These are phyloP conservation scores for Onychostoma macrolepis DNA, from an alignment of 2,113 vertebrate genomes.

Conservation along the genomic window DNA sequence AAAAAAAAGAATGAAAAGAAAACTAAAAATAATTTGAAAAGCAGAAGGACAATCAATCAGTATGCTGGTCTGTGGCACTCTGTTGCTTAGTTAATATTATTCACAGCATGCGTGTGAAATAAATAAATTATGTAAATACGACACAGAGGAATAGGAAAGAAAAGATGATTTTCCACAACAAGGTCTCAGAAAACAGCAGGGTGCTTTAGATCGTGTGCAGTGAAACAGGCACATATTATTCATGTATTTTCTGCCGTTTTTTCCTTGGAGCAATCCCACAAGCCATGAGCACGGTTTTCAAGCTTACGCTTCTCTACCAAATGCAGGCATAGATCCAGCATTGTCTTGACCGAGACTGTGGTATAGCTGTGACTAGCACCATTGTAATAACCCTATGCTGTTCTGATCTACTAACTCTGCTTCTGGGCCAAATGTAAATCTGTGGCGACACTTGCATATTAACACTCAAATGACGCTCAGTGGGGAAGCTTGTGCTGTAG, in stretches of 20 bases:
- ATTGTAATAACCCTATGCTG: not conserved
- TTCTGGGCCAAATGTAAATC: not conserved
- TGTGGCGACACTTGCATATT: constrained; percentile 12
- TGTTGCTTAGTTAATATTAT: constrained; percentile 2
- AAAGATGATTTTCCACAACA: not conserved
- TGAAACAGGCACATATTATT: constrained; percentile 23
- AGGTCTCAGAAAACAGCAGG: constrained; percentile 24
- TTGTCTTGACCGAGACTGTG: not conserved
- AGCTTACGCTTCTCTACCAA: not conserved
- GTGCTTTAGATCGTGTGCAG: constrained; percentile 26
- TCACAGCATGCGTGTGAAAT: constrained; percentile 6
- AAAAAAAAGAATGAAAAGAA: not conserved
- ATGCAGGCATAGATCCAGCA: not conserved
- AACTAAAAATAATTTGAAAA: not conserved
- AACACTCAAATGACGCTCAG: not conserved
- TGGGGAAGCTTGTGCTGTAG: not conserved
- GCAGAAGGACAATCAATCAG: constrained; percentile 4
- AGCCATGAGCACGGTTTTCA: not conserved
- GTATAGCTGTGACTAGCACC: not conserved
- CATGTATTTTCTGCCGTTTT: constrained; percentile 8
- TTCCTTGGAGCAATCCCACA: constrained; percentile 6
- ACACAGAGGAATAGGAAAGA: not conserved
- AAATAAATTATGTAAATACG: constrained; percentile 24
- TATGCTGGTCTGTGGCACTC: not conserved
- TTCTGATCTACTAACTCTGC: not conserved